These are phyloP conservation scores for Ictalurus furcatus DNA, from an alignment of 2,113 vertebrate species.

Conservation along the genomic window DNA sequence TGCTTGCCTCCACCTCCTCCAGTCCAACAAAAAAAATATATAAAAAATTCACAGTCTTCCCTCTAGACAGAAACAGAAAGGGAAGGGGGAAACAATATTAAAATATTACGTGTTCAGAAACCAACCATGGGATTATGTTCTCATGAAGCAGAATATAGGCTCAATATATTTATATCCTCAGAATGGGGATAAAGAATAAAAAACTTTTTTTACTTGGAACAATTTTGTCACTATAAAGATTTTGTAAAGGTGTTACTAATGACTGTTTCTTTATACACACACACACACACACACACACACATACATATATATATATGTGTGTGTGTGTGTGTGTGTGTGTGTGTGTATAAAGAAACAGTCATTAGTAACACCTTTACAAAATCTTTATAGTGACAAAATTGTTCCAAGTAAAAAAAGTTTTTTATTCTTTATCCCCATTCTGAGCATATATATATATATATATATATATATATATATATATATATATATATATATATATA, in stretches of 20 bases:
- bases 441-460: background rate
- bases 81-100: conserved; percentile 62
- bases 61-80: conserved; percentile 72
- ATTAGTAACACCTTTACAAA: background rate
- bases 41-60: conserved; percentile 64
- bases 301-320: too few species aligned
- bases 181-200: background rate
- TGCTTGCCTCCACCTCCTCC: conserved; percentile 67
- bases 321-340: too few species aligned
- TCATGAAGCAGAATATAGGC: background rate
- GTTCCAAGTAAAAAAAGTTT: background rate
- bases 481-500: too few species aligned
- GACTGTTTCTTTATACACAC: background rate
- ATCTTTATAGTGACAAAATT: background rate
- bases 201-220: background rate
- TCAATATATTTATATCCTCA: background rate
- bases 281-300: too few species aligned
- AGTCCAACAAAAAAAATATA: conserved; percentile 67
- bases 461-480: too few species aligned
- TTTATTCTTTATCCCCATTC: background rate
- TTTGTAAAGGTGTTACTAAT: background rate
- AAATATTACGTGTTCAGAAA: background rate
- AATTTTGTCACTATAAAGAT: background rate
- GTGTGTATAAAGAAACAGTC: background rate
- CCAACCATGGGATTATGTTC: background rate